phyloP scores from a whole-genome alignment of 2,888 invertebrate genomes.

The Zygogramma bicolorata region DNA sequence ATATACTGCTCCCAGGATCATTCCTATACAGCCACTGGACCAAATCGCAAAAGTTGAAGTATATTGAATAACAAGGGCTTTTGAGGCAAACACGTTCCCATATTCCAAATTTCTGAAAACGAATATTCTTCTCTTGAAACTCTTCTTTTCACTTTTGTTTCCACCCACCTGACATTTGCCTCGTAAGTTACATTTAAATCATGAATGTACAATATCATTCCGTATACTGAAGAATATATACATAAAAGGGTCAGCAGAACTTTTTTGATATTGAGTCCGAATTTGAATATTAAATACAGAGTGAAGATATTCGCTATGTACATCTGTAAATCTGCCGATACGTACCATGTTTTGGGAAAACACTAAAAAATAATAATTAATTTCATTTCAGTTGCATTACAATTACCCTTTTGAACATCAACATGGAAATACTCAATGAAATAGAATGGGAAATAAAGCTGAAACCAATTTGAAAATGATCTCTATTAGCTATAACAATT shows the following conservation, averaged over 20 bases:
- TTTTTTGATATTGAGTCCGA: constrained; percentile 14
- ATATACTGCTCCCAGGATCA: constrained; percentile 22
- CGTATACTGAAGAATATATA: constrained; percentile 6
- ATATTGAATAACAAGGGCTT: constrained; percentile 11
- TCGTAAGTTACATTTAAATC: constrained; percentile 17
- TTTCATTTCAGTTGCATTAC: too few relatives aligned
- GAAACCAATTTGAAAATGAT: neutral
- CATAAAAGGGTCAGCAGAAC: neutral
- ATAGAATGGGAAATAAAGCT: too few relatives aligned
- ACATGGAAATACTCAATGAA: too few relatives aligned
- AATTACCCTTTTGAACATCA: too few relatives aligned
- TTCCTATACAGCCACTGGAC: constrained; percentile 22
- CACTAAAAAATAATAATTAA: constrained; percentile 27
- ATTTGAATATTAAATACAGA: constrained; percentile 28
- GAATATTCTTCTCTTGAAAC: neutral
- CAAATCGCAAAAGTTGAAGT: constrained; percentile 24
- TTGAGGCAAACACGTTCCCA: constrained; percentile 8
- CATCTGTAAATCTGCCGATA: constrained; percentile 37
- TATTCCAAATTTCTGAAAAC: constrained; percentile 25
- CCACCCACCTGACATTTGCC: constrained; percentile 14
- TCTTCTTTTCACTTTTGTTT: neutral
- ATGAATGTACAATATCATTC: constrained; percentile 6
- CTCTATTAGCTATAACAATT: too few relatives aligned
- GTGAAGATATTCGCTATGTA: constrained; percentile 10
- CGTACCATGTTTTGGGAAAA: constrained; percentile 26